Percentiles rank a stretch among this genome's conserved stretches.
Evolutionary conservation across 2,797 vertebrate species (phyloP).

Genomic region (Rhinatrema bivittatum): DNA sequence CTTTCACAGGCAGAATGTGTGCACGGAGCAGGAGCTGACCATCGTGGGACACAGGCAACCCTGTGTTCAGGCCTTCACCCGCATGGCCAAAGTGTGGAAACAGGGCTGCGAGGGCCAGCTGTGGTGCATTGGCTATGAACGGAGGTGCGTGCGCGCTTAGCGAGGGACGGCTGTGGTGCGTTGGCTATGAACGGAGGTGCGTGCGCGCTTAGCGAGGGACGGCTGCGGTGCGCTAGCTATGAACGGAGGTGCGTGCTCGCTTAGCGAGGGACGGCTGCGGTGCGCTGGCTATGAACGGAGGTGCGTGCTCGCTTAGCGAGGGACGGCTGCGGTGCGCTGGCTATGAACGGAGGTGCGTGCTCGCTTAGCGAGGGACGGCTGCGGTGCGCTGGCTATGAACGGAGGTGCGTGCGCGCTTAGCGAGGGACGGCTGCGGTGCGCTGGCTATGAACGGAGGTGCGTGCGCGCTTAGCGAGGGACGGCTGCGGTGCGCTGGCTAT

Average conservation of each 20-base stretch:
- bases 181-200: conserved; percentile 77
- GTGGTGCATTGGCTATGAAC: conserved; percentile 77
- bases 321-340: conserved; percentile 71
- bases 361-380: conserved; percentile 57
- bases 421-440: conserved; percentile 67
- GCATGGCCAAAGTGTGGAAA: conserved; percentile 72
- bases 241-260: conserved; percentile 81
- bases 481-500: conserved; percentile 72
- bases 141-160: conserved; percentile 83
- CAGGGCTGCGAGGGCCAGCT: conserved; percentile 67
- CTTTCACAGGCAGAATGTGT: conserved; percentile 80
- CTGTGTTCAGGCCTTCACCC: conserved; percentile 69
- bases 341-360: conserved; percentile 78
- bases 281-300: conserved; percentile 77
- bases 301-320: conserved; percentile 70
- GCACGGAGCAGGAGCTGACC: conserved; percentile 63
- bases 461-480: conserved; percentile 61
- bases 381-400: conserved; percentile 77
- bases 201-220: conserved; percentile 61
- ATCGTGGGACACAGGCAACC: conserved; percentile 77
- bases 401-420: conserved; percentile 83
- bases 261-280: conserved; percentile 66
- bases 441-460: conserved; percentile 77
- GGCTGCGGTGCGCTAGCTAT: conserved; percentile 72
- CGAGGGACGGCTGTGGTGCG: conserved; percentile 67